phyloP scores from a whole-genome alignment of 2,888 invertebrate genomes.

The Parapristionchus giblindavisi region DNA sequence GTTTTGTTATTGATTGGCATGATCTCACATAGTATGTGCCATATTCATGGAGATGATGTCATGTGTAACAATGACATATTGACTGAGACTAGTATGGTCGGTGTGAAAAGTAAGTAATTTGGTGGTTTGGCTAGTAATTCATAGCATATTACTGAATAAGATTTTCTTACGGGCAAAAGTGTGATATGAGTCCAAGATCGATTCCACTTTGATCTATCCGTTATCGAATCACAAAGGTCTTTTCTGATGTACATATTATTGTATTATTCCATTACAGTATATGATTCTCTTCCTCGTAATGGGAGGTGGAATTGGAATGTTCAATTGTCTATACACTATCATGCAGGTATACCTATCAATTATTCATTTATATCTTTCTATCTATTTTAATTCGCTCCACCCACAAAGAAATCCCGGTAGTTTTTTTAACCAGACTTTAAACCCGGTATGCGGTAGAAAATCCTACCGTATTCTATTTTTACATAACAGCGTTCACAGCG shows the following conservation, averaged over 20 bases:
- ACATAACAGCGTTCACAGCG: too few species aligned
- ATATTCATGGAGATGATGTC: background rate
- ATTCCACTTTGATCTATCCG: too few species aligned
- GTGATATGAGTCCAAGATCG: too few species aligned
- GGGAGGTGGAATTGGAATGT: slow-evolving; percentile 70
- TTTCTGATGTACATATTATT: background rate
- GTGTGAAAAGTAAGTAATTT: background rate
- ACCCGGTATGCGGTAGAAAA: too few species aligned
- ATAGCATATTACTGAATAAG: background rate
- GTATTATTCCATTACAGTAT: slow-evolving; percentile 47
- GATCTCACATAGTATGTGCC: too few species aligned
- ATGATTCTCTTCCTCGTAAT: slow-evolving; percentile 64
- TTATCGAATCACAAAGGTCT: background rate
- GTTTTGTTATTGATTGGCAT: background rate
- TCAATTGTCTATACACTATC: slow-evolving; percentile 69
- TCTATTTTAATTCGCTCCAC: background rate
- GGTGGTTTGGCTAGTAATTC: background rate
- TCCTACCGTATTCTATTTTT: too few species aligned
- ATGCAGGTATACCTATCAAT: slow-evolving; percentile 53
- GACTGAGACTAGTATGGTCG: background rate
- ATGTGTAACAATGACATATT: background rate
- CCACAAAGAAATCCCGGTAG: too few species aligned
- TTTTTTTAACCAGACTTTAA: too few species aligned
- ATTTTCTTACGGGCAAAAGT: too few species aligned
- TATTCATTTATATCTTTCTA: background rate